These are phyloP conservation scores for Frankliniella fusca DNA, from an alignment of 2,888 invertebrate genomes.

Conservation along the genomic window DNA sequence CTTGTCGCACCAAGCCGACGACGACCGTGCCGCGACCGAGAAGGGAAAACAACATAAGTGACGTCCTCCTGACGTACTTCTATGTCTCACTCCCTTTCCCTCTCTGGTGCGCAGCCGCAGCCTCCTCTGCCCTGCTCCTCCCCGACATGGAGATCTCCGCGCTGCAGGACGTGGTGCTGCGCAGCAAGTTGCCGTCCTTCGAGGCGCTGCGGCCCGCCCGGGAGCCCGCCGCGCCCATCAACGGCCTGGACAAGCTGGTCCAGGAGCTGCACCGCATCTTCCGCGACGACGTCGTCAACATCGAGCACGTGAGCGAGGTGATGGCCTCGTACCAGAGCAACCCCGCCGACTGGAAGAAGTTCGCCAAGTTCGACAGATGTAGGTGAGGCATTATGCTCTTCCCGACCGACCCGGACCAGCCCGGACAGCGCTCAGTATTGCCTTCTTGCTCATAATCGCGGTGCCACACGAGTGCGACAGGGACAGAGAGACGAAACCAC, in stretches of 20 bases:
- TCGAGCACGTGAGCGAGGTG: slow-evolving; percentile 82
- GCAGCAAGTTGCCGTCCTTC: slow-evolving; percentile 4
- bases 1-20: no score
- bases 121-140: neutral
- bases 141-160: neutral
- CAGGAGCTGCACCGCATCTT: slow-evolving; percentile 72
- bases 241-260: slow-evolving; percentile 57
- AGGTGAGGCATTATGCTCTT: slow-evolving; percentile 53
- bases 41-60: no score
- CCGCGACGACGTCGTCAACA: slow-evolving; percentile 73
- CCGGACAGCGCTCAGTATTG: no score
- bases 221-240: neutral
- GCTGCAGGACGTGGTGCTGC: slow-evolving; percentile 6
- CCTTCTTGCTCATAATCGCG: no score
- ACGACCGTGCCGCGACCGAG: no score
- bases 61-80: no score
- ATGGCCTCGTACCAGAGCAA: slow-evolving; percentile 80
- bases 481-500: no score
- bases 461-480: no score
- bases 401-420: no score
- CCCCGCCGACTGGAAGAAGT: slow-evolving; percentile 87
- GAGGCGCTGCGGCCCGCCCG: slow-evolving; percentile 14
- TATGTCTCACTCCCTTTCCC: neutral
- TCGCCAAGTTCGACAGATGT: slow-evolving; percentile 88
- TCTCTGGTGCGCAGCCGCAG: neutral